Evolutionary conservation across 2,113 vertebrate genomes (phyloP).

Genomic region (Leptocoma aspasia): DNA sequence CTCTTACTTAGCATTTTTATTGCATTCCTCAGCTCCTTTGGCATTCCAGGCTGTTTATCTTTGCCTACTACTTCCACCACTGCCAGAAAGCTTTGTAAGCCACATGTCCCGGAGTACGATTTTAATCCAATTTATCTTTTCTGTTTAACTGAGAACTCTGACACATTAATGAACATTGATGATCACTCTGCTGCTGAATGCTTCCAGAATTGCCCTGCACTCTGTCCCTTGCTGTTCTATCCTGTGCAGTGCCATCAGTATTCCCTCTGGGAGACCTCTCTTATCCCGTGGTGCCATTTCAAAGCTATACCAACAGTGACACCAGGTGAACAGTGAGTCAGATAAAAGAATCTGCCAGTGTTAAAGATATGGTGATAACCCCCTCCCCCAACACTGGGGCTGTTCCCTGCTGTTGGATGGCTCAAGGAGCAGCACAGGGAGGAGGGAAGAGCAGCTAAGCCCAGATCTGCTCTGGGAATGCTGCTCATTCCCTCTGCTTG

Average conservation of each 20-base stretch:
- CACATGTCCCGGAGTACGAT: neutral
- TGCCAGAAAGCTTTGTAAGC: neutral
- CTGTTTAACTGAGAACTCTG: neutral
- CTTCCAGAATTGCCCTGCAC: neutral
- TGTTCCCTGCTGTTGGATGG: neutral
- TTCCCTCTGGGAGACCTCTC: neutral
- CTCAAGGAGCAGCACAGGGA: neutral
- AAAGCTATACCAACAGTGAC: neutral
- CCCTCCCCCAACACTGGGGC: neutral
- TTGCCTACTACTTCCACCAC: neutral
- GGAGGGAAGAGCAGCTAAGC: neutral
- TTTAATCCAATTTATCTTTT: neutral
- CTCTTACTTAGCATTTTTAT: neutral
- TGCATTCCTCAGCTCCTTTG: neutral
- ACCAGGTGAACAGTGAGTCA: neutral
- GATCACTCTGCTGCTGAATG: neutral
- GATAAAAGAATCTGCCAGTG: neutral
- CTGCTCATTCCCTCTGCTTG: neutral
- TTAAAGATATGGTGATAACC: neutral
- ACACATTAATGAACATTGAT: neutral
- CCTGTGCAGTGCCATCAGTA: neutral
- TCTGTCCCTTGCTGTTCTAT: neutral
- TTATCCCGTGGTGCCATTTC: neutral
- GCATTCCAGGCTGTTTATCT: neutral
- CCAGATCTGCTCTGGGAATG: neutral